Evolutionary conservation across 2,113 vertebrate genomes (phyloP).

Genomic region (Vireo altiloquus): DNA sequence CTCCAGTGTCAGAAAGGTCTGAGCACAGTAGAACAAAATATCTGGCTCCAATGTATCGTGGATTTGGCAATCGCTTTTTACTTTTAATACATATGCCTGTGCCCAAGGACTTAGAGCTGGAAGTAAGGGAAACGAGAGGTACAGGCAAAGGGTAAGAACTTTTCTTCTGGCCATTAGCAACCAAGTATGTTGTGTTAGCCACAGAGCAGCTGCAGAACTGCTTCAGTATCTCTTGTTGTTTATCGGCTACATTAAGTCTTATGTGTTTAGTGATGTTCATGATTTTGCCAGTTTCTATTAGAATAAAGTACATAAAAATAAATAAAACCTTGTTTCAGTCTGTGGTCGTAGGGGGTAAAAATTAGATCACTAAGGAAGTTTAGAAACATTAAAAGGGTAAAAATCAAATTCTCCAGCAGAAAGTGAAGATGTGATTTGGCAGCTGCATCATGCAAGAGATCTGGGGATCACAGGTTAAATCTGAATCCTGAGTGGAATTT

Average conservation of each 20-base stretch:
- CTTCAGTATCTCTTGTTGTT: not conserved
- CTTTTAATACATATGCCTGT: not conserved
- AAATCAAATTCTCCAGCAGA: not conserved
- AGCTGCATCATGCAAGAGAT: not conserved
- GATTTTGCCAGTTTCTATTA: not conserved
- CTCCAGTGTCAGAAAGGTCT: not conserved
- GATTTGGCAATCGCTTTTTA: not conserved
- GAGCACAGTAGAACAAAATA: not conserved
- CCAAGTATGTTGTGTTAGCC: too few species aligned
- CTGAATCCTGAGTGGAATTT: not conserved
- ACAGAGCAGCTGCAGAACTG: not conserved
- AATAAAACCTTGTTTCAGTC: not conserved
- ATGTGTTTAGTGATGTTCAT: rapidly evolving
- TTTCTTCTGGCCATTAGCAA: not conserved
- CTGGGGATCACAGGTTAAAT: not conserved
- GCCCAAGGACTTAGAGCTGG: not conserved
- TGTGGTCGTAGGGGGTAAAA: not conserved
- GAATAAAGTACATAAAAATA: not conserved
- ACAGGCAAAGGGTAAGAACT: not conserved
- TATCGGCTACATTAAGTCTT: not conserved
- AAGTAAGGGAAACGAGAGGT: not conserved
- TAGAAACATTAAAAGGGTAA: not conserved
- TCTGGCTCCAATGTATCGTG: not conserved
- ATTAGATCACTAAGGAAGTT: not conserved
- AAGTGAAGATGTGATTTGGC: not conserved